Evolutionary conservation across 2,888 invertebrate species (phyloP).

Genomic region (Drosophila cognata): DNA sequence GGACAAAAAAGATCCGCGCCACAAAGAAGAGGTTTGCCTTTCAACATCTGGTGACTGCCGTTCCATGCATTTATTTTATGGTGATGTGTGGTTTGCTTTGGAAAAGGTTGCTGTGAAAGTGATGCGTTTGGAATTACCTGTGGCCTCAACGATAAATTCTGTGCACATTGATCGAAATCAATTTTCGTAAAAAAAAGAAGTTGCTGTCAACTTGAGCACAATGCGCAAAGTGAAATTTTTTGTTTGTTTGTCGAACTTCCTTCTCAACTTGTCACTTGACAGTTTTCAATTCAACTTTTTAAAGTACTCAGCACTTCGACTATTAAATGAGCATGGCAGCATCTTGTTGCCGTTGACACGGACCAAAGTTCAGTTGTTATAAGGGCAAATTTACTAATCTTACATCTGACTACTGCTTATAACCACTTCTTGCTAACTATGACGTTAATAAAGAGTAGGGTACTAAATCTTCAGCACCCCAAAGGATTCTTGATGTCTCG

Average conservation of each 20-base stretch:
- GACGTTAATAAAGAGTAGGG: not conserved
- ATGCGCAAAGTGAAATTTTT: conserved; percentile 13
- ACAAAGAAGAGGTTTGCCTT: conserved; percentile 39
- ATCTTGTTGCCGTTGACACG: not conserved
- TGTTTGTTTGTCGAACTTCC: conserved; percentile 6
- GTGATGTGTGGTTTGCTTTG: conserved; percentile 33
- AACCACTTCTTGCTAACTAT: not conserved
- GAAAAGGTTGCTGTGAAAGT: conserved; percentile 12
- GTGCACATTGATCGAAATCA: conserved; percentile 24
- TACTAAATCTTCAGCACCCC: not conserved
- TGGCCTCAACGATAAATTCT: conserved; percentile 2
- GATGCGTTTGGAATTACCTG: conserved; percentile 22
- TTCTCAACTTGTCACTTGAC: conserved; percentile 21
- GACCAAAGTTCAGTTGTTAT: not conserved
- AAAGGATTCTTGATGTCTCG: not conserved
- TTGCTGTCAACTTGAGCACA: conserved; percentile 4
- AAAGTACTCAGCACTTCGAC: not conserved
- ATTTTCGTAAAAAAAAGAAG: conserved; percentile 13
- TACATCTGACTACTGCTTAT: not conserved
- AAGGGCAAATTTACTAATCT: not conserved
- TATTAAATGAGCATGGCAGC: not conserved
- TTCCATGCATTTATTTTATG: conserved; percentile 34
- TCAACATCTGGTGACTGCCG: conserved; percentile 29
- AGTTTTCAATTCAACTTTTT: conserved; percentile 34
- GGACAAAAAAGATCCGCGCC: conserved; percentile 1